These are phyloP conservation scores for Phymastichus coffea DNA, from an alignment of 1,140 invertebrate genomes.

Conservation along the genomic window DNA sequence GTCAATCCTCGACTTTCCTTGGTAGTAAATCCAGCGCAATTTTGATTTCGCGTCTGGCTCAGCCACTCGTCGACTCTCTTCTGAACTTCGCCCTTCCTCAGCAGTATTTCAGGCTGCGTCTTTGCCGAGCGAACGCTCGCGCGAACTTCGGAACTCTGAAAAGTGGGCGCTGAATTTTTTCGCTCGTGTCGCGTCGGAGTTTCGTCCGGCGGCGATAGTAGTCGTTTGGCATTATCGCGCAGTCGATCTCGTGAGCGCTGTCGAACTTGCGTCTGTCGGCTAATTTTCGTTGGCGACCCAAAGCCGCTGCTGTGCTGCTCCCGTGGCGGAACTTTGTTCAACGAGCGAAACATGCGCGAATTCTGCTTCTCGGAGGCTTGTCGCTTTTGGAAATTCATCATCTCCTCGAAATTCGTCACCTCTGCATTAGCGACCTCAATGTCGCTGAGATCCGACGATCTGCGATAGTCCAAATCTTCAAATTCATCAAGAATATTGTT, in stretches of 20 bases:
- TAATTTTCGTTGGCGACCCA: constrained; percentile 32
- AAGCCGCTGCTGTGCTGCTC: neutral
- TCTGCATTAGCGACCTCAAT: constrained; percentile 18
- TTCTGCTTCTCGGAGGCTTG: constrained; percentile 8
- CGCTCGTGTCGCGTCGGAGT: constrained; percentile 1
- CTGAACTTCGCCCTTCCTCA: constrained; percentile 44
- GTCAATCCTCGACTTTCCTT: constrained; percentile 33
- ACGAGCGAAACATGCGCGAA: neutral
- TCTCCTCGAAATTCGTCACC: constrained; percentile 38
- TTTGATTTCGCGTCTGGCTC: constrained; percentile 42
- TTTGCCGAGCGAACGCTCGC: constrained; percentile 5
- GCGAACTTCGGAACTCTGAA: neutral
- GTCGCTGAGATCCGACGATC: constrained; percentile 41
- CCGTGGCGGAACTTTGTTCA: neutral
- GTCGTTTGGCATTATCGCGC: constrained; percentile 24
- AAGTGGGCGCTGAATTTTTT: neutral
- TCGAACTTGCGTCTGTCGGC: constrained; percentile 41
- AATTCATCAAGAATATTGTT: constrained; percentile 47
- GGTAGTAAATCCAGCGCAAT: constrained; percentile 20
- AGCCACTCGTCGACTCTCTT: constrained; percentile 47
- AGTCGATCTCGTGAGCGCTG: constrained; percentile 42
- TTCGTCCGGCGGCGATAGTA: constrained; percentile 2
- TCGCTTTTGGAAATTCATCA: constrained; percentile 32
- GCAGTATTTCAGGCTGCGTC: constrained; percentile 30
- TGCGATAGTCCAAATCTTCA: constrained; percentile 41